These are phyloP conservation scores for Prionailurus bengalensis DNA, from an alignment of 2,113 vertebrate genomes.

Conservation along the genomic window DNA sequence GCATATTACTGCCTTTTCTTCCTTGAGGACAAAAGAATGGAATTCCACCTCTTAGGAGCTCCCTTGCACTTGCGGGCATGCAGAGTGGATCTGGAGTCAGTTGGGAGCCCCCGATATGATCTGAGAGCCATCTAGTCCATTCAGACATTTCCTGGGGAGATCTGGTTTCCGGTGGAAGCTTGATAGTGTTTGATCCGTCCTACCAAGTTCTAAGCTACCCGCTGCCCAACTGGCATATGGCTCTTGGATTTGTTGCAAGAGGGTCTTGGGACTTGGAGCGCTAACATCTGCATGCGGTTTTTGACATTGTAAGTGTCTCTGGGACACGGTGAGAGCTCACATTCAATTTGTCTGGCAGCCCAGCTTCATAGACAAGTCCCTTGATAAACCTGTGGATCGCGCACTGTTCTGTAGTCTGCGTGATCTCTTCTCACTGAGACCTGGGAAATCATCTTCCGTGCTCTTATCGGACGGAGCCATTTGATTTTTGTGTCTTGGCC, in stretches of 20 bases:
- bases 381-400: neutral
- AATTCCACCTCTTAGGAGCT: neutral
- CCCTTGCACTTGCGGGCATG: neutral
- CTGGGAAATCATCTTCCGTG: neutral
- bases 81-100: neutral
- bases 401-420: neutral
- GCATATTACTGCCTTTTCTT: neutral
- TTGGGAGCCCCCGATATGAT: neutral
- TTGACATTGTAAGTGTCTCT: neutral
- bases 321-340: neutral
- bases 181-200: neutral
- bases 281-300: neutral
- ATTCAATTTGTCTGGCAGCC: neutral
- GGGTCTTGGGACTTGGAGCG: neutral
- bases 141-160: conserved; percentile 5
- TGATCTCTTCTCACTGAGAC: neutral
- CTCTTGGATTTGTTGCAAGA: neutral
- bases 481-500: neutral
- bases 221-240: neutral
- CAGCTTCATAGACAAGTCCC: neutral
- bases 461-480: neutral
- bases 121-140: neutral
- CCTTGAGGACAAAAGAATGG: neutral
- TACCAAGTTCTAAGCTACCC: neutral
- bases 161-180: neutral